phyloP scores from a whole-genome alignment of 2,888 invertebrate genomes.

The Dryocosmus kuriphilus region DNA sequence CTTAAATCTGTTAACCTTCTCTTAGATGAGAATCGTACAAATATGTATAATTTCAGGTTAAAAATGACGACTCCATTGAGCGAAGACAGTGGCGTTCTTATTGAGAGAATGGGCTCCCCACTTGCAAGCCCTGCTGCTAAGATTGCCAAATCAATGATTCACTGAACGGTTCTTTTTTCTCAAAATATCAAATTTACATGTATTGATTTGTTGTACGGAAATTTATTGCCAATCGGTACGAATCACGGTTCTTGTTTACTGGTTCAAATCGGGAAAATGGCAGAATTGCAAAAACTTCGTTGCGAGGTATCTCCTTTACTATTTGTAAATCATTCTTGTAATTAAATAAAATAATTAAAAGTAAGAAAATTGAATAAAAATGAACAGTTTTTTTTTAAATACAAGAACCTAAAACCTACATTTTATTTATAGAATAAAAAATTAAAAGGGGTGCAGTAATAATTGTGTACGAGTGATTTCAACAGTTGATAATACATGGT shows the following conservation, averaged over 20 bases:
- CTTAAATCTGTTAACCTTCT: too few species aligned
- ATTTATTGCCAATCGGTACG: slow-evolving; percentile 90
- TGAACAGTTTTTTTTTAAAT: not conserved
- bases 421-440: slow-evolving; percentile 80
- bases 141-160: slow-evolving; percentile 87
- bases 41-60: slow-evolving; percentile 2
- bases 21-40: too few species aligned
- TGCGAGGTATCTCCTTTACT: slow-evolving; percentile 84
- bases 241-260: slow-evolving; percentile 92
- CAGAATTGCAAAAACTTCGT: slow-evolving; percentile 86
- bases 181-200: slow-evolving; percentile 88
- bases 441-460: slow-evolving; percentile 83
- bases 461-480: slow-evolving; percentile 88
- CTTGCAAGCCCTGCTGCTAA: slow-evolving; percentile 85
- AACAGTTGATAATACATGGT: slow-evolving; percentile 95
- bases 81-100: slow-evolving; percentile 73
- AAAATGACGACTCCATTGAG: slow-evolving; percentile 74
- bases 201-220: slow-evolving; percentile 89
- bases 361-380: not conserved
- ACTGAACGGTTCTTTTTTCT: slow-evolving; percentile 87
- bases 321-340: slow-evolving; percentile 14
- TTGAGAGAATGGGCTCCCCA: slow-evolving; percentile 90
- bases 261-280: slow-evolving; percentile 90
- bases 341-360: not conserved
- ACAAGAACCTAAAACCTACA: not conserved